Base-by-base conservation (phyloP, 1,140 invertebrate species). In the Aplysia californica region DNA sequence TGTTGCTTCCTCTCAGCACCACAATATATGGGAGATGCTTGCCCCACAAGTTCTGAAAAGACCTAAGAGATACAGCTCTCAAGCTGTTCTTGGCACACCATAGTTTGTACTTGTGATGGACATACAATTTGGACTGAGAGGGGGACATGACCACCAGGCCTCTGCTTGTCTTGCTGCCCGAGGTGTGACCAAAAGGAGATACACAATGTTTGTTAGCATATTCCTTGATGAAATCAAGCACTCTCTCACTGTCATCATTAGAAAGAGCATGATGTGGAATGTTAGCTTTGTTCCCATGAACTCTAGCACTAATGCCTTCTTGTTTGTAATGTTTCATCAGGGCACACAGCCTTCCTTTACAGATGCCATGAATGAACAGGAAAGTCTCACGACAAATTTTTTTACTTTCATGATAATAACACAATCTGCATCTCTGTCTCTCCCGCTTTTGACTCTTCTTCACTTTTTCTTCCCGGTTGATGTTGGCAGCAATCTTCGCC, bases 21-120 rank as follows among this genome's bases (percentile, higher is more conserved):
- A 69, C 67, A 69, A 69, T 55, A 29, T 69, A 50, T 3, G 67
- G 67, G 31, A 69, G 39, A 29, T 69, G 67, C 39, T 69, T 69
- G 18, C 23, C 55, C 67, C 67, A 69, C 3, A 69, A 38, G 10
- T 50, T 69, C 35, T 69, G 67, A 44, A 69, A 69, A 26, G 67
- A 69, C 26, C 67, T n/a, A 4, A 69, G 15, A 41, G 67, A 41
- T 50, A 69, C 67, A 50, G 67, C 67, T 31, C 67, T 44, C 10
- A 38, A 15, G 21, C 39, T 55, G n/a, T 55, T 69, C 39, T 69
- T 26, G 39, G 39, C 23, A 29, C 67, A 69, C 67, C 67, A 69
- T 1, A 35, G 2, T 31, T 69, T 69, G 41, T 50, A 69, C 10
- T 69, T 44, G 39, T 69, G 41, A 69, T 69, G 67, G 41, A 69